Evolutionary conservation across 2,797 vertebrate genomes (phyloP).

Genomic region (Notolepis coatsorum): DNA sequence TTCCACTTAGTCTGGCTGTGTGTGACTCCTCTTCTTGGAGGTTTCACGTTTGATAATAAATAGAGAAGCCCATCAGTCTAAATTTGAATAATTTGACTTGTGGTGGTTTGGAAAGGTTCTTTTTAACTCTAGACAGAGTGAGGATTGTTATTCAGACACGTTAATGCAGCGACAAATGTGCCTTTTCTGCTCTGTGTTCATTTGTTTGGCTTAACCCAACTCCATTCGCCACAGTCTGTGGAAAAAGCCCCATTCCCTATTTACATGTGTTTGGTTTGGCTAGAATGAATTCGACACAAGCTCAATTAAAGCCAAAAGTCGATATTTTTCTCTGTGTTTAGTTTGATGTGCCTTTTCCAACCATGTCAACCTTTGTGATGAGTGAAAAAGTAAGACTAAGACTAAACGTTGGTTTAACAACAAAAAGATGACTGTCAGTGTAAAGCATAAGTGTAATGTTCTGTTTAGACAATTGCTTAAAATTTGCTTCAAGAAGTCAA

Average conservation of each 20-base stretch:
- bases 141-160: constrained; percentile 61
- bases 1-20: constrained; percentile 70
- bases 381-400: neutral
- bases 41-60: constrained; percentile 65
- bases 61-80: constrained; percentile 62
- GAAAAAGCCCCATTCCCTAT: constrained; percentile 73
- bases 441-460: neutral
- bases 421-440: neutral
- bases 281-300: constrained; percentile 77
- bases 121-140: constrained; percentile 70
- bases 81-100: constrained; percentile 75
- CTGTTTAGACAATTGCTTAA: neutral
- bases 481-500: too few relatives aligned
- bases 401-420: neutral
- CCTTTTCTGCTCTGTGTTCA: constrained; percentile 69
- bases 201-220: constrained; percentile 64
- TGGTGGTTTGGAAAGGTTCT: constrained; percentile 62
- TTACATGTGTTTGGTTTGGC: constrained; percentile 68
- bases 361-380: neutral
- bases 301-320: constrained; percentile 41
- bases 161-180: constrained; percentile 72
- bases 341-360: constrained; percentile 12
- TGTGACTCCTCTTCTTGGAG: constrained; percentile 69
- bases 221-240: constrained; percentile 70
- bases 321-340: constrained; percentile 30